These are phyloP conservation scores for Forpus xanthops DNA, from an alignment of 2,797 vertebrate genomes.

Conservation along the genomic window DNA sequence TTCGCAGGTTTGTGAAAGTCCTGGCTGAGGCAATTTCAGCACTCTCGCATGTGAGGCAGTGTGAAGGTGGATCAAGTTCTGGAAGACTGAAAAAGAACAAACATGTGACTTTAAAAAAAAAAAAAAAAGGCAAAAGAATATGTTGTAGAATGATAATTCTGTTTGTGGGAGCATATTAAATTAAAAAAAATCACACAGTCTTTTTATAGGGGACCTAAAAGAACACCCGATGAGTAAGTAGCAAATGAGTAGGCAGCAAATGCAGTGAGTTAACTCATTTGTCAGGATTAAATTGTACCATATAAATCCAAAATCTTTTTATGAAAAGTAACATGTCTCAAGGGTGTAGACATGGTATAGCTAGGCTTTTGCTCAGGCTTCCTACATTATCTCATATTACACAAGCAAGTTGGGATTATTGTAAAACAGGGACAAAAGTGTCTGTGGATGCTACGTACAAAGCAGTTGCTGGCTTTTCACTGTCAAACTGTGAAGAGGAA, in stretches of 20 bases:
- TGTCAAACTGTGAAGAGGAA: not conserved
- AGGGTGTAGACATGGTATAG: not conserved
- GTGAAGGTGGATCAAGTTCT: not conserved
- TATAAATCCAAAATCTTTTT: conserved; percentile 30
- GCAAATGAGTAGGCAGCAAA: conserved; percentile 7
- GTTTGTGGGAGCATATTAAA: not conserved
- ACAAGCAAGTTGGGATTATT: not conserved
- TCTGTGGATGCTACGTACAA: not conserved
- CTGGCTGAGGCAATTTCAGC: not conserved
- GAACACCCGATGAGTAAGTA: conserved; percentile 7
- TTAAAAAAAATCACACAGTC: not conserved
- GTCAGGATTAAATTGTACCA: conserved; percentile 36
- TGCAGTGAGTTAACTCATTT: conserved; percentile 44
- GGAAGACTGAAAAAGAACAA: not conserved
- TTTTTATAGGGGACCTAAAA: not conserved
- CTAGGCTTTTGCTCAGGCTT: conserved; percentile 11
- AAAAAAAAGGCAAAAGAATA: not conserved
- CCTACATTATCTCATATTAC: not conserved
- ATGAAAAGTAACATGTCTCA: not conserved
- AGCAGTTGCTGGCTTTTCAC: not conserved
- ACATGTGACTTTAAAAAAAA: not conserved
- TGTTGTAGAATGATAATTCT: not conserved
- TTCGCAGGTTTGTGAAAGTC: not conserved
- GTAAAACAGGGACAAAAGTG: not conserved
- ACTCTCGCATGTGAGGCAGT: not conserved